phyloP scores from a whole-genome alignment of 2,797 vertebrate species.

The Sebastes reedi region DNA sequence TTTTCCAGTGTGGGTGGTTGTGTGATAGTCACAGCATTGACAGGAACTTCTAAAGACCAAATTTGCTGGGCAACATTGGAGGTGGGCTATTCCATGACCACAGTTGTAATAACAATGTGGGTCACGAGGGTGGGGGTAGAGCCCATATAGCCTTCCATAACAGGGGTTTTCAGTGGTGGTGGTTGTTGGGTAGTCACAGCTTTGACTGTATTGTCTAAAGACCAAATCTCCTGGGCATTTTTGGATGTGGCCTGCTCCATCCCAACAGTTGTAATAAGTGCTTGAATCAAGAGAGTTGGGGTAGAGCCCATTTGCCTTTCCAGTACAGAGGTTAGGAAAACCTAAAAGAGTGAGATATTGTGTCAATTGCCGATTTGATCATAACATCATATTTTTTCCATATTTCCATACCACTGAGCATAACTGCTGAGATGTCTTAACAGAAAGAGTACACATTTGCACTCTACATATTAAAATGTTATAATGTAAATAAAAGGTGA shows the following conservation, averaged over 20 bases:
- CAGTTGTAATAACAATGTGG: not conserved
- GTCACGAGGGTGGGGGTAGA: not conserved
- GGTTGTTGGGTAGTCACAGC: not conserved
- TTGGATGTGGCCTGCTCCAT: not conserved
- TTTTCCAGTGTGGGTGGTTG: not conserved
- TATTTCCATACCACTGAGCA: not conserved
- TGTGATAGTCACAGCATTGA: not conserved
- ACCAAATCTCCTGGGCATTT: not conserved
- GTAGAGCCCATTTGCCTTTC: not conserved
- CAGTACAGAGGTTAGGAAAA: not conserved
- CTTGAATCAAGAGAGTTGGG: not conserved
- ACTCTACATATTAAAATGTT: not conserved
- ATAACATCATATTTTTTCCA: not conserved
- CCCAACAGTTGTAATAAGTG: not conserved
- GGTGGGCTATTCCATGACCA: not conserved
- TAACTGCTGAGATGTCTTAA: not conserved
- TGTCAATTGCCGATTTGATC: not conserved
- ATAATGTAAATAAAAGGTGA: not conserved
- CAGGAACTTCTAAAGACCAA: not conserved
- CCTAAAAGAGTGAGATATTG: not conserved
- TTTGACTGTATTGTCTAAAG: not conserved
- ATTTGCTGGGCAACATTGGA: not conserved
- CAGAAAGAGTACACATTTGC: not conserved
- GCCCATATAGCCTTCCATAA: not conserved
- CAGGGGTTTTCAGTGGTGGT: not conserved